Evolutionary conservation across 2,797 vertebrate genomes (phyloP).

Genomic region (Okamejei kenojei): DNA sequence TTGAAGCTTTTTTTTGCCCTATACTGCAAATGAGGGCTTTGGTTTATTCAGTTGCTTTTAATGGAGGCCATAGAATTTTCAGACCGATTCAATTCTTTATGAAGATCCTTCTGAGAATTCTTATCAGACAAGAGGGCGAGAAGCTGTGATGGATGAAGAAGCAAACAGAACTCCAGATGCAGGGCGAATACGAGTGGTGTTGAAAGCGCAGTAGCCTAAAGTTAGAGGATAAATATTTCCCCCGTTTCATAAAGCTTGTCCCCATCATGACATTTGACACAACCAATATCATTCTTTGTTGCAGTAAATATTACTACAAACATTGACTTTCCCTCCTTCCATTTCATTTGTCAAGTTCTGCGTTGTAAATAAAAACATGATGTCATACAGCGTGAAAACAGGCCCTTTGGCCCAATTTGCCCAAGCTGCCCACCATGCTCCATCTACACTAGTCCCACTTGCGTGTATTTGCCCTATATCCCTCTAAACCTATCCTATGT

Average conservation of each 20-base stretch:
- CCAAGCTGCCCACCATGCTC: too few species aligned
- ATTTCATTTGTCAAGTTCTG: background rate
- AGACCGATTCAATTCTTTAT: background rate
- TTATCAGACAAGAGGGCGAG: background rate
- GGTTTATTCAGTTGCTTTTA: background rate
- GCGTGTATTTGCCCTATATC: too few species aligned
- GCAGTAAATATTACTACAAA: background rate
- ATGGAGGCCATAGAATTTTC: background rate
- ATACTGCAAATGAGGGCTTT: too few species aligned
- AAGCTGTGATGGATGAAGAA: background rate
- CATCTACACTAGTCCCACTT: too few species aligned
- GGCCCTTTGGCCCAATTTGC: too few species aligned
- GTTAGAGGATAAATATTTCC: background rate
- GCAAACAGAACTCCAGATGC: background rate
- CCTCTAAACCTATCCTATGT: too few species aligned
- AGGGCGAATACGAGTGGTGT: background rate
- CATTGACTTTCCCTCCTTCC: background rate
- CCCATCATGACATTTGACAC: background rate
- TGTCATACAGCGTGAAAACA: too few species aligned
- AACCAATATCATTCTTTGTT: background rate
- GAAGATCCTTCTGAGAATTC: background rate
- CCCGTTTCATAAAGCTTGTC: background rate
- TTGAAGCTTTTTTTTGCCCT: background rate
- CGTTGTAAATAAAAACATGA: background rate
- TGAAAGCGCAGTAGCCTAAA: background rate